A percentile compares a stretch with the other conserved stretches of the same genome.
These are phyloP conservation scores for Xestia c-nigrum DNA, from an alignment of 2,888 invertebrate genomes.

Conservation along the genomic window DNA sequence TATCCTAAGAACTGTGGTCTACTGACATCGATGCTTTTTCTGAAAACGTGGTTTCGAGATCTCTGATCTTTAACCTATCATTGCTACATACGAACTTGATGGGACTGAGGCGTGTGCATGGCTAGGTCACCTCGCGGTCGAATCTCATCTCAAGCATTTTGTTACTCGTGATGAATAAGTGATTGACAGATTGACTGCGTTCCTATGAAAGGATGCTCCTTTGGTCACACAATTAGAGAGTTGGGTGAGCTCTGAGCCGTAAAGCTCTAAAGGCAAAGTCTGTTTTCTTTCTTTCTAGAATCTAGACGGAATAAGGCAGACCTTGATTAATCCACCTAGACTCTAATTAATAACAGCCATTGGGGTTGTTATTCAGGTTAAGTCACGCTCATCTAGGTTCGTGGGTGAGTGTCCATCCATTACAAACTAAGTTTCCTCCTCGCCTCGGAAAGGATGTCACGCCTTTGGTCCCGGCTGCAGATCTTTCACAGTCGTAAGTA, in stretches of 20 bases:
- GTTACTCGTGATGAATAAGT: not conserved
- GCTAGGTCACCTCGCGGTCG: not conserved
- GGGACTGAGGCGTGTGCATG: not conserved
- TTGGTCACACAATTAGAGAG: not conserved
- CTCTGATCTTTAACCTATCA: conserved; percentile 43
- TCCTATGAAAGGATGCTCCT: not conserved
- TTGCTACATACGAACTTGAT: conserved; percentile 33
- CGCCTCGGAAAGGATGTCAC: no score
- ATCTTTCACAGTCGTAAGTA: no score
- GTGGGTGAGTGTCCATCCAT: no score
- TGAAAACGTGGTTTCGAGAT: conserved; percentile 47
- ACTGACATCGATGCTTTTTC: conserved; percentile 62
- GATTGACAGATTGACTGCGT: not conserved
- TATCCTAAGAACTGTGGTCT: conserved; percentile 48
- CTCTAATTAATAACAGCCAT: no score
- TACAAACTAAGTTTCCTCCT: no score
- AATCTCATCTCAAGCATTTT: not conserved
- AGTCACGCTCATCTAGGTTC: no score
- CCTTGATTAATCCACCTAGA: not conserved
- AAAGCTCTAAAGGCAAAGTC: not conserved
- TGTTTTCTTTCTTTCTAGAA: not conserved
- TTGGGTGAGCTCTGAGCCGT: not conserved
- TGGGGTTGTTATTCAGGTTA: no score
- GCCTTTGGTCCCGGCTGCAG: no score
- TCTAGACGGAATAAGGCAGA: not conserved